Conservation (phyloP, 2,888 invertebrate species). For the Lingula anatina region DNA sequence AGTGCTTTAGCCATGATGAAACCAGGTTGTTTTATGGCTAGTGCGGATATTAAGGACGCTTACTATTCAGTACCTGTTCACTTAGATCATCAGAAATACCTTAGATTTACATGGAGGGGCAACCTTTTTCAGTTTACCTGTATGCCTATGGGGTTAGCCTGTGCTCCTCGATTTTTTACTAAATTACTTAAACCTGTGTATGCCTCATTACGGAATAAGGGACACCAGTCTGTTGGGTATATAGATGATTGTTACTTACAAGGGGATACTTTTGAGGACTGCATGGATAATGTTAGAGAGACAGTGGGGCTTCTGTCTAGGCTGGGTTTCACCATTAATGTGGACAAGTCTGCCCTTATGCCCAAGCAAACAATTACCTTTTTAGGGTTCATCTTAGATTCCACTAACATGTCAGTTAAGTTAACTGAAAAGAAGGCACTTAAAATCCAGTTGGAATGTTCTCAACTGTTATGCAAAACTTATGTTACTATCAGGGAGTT, state of each 20-base stretch:
- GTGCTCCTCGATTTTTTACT: constrained; percentile 8
- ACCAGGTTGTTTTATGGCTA: constrained; percentile 14
- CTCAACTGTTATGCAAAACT: too few relatives aligned
- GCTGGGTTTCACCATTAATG: background rate
- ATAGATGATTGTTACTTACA: background rate
- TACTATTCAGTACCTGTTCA: constrained; percentile 15
- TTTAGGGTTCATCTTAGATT: background rate
- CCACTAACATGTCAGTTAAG: background rate
- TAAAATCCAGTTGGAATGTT: background rate
- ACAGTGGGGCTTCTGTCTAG: background rate
- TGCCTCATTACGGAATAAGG: background rate
- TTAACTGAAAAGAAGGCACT: background rate
- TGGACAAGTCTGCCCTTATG: background rate
- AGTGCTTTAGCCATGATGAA: constrained; percentile 6
- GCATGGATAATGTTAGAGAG: background rate
- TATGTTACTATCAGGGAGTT: background rate
- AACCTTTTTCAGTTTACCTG: constrained; percentile 9
- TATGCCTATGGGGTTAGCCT: constrained; percentile 8
- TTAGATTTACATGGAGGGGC: constrained; percentile 9
- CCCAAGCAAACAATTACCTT: background rate
- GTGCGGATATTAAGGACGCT: constrained; percentile 13
- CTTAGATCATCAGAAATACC: constrained; percentile 6
- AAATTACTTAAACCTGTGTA: constrained; percentile 8
- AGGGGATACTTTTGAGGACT: background rate
- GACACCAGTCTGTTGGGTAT: background rate